A percentile compares a stretch with the other conserved stretches of the same genome.
Evolutionary conservation across 2,797 vertebrate species (phyloP).

Genomic region (Lepidocolaptes lacrymiger): DNA sequence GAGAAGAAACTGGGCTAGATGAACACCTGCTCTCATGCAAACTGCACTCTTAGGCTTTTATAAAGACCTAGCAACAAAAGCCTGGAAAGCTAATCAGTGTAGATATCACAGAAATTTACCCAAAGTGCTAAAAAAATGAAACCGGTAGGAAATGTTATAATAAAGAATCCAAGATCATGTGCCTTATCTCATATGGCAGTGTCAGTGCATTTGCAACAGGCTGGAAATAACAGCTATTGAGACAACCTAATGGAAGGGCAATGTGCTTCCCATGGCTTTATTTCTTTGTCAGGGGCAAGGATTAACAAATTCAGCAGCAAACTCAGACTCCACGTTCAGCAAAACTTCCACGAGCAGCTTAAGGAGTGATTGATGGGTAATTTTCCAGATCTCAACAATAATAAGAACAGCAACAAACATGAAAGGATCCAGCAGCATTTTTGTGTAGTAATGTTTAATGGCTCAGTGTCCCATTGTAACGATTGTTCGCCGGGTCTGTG

Average conservation of each 20-base stretch:
- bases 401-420: constrained; percentile 60
- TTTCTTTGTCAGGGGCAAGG: constrained; percentile 39
- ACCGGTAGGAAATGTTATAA: not conserved
- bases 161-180: not conserved
- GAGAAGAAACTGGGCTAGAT: not conserved
- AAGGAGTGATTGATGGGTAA: constrained; percentile 71
- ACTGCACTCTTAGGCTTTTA: not conserved
- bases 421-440: constrained; percentile 55
- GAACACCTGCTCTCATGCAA: not conserved
- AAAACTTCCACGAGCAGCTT: constrained; percentile 72
- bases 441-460: constrained; percentile 59
- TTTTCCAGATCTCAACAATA: constrained; percentile 72
- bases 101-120: not conserved
- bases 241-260: constrained; percentile 37
- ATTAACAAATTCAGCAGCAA: constrained; percentile 47
- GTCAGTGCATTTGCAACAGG: constrained; percentile 13
- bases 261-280: constrained; percentile 23
- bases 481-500: constrained; percentile 59
- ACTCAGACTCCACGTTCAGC: constrained; percentile 43
- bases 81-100: not conserved
- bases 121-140: not conserved
- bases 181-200: not conserved
- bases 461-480: constrained; percentile 48
- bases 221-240: constrained; percentile 17
- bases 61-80: not conserved